Base-by-base conservation (phyloP, 2,797 vertebrate genomes). In the Coreius guichenoti region DNA sequence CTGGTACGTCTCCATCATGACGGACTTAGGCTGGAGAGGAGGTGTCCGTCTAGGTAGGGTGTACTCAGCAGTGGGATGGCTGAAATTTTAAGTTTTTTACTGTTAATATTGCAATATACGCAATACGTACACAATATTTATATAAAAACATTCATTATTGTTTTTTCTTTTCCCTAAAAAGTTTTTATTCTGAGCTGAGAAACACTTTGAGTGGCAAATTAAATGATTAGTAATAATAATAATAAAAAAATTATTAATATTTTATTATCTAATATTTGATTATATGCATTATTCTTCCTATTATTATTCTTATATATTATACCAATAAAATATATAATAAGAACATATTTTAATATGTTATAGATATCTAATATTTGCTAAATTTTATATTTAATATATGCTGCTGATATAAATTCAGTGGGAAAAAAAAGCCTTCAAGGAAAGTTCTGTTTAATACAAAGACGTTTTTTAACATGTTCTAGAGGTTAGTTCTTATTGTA, bases 11-110 rank as follows among this genome's bases (percentile, higher is more conserved):
- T 96, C 94, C 8, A 74, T 86, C 79, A 95, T 89, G 92, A 94
- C 93, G 90, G 93, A 89, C 91, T 95, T 95, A 83, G 96, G 92
- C 91, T 96, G 96, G 88, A 94, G 94, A 74, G 96, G 96, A 83
- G 97, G 96, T 81, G 96, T 97, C 90, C 96, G 95, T 78, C 95
- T 94, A 86, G 96, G 94, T 79, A 97, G 96, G 26, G 93, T 95
- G 89, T 95, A 96, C 80, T 98, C 97, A 65, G 92, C 92, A 76
- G 94, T 17, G 23, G 95, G 91, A 81, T 88, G 87, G 88, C 95
- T 95, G 82, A 2, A 87, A 74, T 51, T 43, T 49, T 0, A 21
- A 78, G 13, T n/a, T 36, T 43, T 19, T 43, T 21, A 49, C 4
- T 36, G 12, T 49, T 54, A 68, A 8, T 17, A 31, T 29, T 47